Evolutionary conservation across 2,888 invertebrate genomes (phyloP).

Genomic region (Anthrax anthrax): DNA sequence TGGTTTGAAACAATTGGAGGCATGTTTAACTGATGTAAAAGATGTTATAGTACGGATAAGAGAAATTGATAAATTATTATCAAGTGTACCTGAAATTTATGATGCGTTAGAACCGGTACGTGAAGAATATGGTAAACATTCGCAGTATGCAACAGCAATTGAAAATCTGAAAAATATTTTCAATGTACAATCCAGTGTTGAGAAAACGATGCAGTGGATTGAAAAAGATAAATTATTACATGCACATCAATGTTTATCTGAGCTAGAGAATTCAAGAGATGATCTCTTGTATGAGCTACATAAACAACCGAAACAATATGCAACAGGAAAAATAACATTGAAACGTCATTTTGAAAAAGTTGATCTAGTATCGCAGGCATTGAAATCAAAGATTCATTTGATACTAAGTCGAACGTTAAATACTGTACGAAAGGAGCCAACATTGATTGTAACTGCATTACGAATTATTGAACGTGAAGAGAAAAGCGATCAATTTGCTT

Average conservation of each 20-base stretch:
- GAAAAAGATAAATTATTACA: slow-evolving; percentile 87
- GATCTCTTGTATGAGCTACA: slow-evolving; percentile 89
- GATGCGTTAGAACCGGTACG: slow-evolving; percentile 70
- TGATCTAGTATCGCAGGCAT: slow-evolving; percentile 68
- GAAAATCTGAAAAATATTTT: slow-evolving; percentile 97
- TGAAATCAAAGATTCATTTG: slow-evolving; percentile 84
- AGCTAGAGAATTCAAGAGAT: slow-evolving; percentile 92
- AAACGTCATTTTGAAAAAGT: slow-evolving; percentile 96
- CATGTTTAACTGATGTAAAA: slow-evolving; percentile 71
- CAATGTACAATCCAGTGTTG: slow-evolving; percentile 90
- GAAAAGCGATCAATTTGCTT: slow-evolving; percentile 77
- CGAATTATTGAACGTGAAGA: slow-evolving; percentile 96
- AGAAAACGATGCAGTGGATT: slow-evolving; percentile 86
- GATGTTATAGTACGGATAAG: slow-evolving; percentile 57
- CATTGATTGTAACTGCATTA: slow-evolving; percentile 87
- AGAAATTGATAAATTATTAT: slow-evolving; percentile 60
- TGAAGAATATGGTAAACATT: slow-evolving; percentile 87
- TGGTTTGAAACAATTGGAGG: slow-evolving; percentile 78
- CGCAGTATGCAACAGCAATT: slow-evolving; percentile 94
- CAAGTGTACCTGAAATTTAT: slow-evolving; percentile 63
- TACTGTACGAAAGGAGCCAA: slow-evolving; percentile 87
- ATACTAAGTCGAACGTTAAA: slow-evolving; percentile 82
- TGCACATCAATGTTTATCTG: slow-evolving; percentile 87
- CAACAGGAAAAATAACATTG: slow-evolving; percentile 80
- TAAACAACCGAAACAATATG: slow-evolving; percentile 79